Evolutionary conservation across 2,888 invertebrate genomes (phyloP).

Genomic region (Dyspetes luteomarginatus): DNA sequence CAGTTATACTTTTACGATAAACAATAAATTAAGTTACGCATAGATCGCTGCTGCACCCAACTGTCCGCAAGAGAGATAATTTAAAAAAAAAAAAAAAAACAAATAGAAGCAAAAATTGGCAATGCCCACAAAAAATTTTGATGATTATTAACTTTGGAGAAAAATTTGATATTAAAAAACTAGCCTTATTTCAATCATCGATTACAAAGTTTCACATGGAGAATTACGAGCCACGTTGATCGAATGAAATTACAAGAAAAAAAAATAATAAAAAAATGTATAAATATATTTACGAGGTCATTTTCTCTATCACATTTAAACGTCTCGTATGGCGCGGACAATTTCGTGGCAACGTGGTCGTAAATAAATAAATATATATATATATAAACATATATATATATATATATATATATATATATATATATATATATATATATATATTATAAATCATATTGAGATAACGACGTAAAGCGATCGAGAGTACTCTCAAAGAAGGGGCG

Average conservation of each 20-base stretch:
- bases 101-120: background rate
- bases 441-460: constrained; percentile 29
- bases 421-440: background rate
- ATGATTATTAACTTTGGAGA: background rate
- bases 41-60: constrained; percentile 22
- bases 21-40: constrained; percentile 54
- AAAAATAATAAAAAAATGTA: constrained; percentile 32
- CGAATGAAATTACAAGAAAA: constrained; percentile 20
- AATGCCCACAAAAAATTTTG: background rate
- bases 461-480: constrained; percentile 33
- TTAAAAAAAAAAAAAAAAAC: constrained; percentile 21
- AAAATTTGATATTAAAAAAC: constrained; percentile 2
- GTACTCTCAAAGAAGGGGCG: background rate
- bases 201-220: constrained; percentile 32
- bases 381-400: background rate
- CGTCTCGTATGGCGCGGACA: constrained; percentile 53
- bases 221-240: constrained; percentile 17
- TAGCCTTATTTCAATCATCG: constrained; percentile 6
- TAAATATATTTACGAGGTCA: constrained; percentile 43
- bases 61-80: constrained; percentile 21
- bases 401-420: constrained; percentile 18
- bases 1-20: constrained; percentile 45
- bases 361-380: constrained; percentile 18
- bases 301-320: constrained; percentile 51
- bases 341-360: constrained; percentile 43